Evolutionary conservation across 2,113 vertebrate species (phyloP), one percentile per base, ranked within the genome.

Genomic region (Pseudorectes ferrugineus): DNA sequence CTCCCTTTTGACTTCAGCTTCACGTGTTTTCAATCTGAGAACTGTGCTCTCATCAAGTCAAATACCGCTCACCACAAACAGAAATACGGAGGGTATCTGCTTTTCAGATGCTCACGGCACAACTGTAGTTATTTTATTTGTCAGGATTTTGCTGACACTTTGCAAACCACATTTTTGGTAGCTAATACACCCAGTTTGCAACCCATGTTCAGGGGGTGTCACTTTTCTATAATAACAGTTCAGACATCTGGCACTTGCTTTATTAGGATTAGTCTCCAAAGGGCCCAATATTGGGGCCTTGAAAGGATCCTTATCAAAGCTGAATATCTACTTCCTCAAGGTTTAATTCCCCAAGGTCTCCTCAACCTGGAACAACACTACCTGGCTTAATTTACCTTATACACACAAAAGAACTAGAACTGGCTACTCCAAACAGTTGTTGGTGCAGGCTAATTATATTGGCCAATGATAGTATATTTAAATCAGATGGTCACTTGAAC

Each of bases 1-100:
- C 94, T 96, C 92, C 62, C 92, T 96, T 97, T 93, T 54, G 77
- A 49, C 85, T 89, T 94, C 59, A 66, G 81, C 80, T 94, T 95
- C 94, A 92, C 42, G 22, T 15, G 43, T 94, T 97, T 76, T 95
- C 92, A 76, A 35, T 36, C 54, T 5, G 17, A 88, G 48, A 90
- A 63, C 59, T 54, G 75, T 1, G 12, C 48, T 85, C 73, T 88
- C 85, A 85, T 57, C 81, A 74, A 89, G 22, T 61, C 73, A 93
- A 82, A 87, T 45, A 55, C 31, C 40, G 54, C 46, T 42, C 59
- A 33, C 19, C n/a, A 75, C 66, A 59, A 80, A 57, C 40, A 91
- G 81, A 67, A 85, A 84, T 14, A 75, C 0, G 0, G 26, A 68
- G 8, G 22, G 19, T 29, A 87, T 48, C 58, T 71, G 62, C 38